phyloP scores from a whole-genome alignment of 2,113 vertebrate species.

The Ivindomyrus marchei region DNA sequence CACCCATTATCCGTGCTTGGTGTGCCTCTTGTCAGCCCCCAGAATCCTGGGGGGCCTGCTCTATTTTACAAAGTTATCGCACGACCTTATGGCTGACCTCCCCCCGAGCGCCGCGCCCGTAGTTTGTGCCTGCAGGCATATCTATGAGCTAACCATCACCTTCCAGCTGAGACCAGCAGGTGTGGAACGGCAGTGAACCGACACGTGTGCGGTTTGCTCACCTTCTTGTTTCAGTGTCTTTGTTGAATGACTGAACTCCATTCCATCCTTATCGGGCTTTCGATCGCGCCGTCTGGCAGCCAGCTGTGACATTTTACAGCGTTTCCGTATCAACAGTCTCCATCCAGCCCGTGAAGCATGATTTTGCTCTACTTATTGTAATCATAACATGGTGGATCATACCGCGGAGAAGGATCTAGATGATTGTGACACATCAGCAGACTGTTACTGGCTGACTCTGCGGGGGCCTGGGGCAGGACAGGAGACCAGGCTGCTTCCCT shows the following conservation, averaged over 20 bases:
- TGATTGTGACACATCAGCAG: neutral
- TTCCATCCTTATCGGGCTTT: neutral
- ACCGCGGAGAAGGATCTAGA: neutral
- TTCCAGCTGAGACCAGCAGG: neutral
- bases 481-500: neutral
- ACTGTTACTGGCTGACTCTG: neutral
- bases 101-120: neutral
- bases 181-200: neutral
- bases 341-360: neutral
- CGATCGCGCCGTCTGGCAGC: neutral
- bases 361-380: neutral
- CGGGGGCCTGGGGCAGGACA: neutral
- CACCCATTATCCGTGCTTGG: neutral
- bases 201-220: neutral
- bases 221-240: neutral
- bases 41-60: neutral
- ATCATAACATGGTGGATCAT: neutral
- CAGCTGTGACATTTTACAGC: neutral
- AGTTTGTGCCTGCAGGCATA: neutral
- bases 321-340: neutral
- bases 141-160: neutral
- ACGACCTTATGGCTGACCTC: neutral
- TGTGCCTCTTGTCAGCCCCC: neutral
- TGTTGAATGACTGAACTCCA: neutral
- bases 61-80: neutral